Evolutionary conservation across 1,140 invertebrate genomes (phyloP).

Genomic region (Pantala flavescens): DNA sequence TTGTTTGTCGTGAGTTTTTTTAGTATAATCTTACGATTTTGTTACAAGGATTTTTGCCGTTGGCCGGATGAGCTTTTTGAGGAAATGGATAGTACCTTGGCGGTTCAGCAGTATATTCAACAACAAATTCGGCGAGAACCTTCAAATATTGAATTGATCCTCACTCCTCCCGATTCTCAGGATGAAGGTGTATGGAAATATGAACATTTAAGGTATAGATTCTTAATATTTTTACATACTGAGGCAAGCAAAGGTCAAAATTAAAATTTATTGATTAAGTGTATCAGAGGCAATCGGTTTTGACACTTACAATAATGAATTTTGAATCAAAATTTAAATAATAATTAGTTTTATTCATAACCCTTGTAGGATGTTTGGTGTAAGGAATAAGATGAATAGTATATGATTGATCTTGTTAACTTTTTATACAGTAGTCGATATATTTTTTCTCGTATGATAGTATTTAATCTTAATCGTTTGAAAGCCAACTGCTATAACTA

Average conservation of each 20-base stretch:
- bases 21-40: slow-evolving; percentile 20
- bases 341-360: too few relatives aligned
- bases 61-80: slow-evolving; percentile 98
- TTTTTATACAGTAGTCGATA: too few relatives aligned
- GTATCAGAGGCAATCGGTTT: too few relatives aligned
- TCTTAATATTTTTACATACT: slow-evolving; percentile 11
- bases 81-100: slow-evolving; percentile 98
- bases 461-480: too few relatives aligned
- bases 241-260: neutral
- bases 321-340: too few relatives aligned
- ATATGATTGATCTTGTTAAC: too few relatives aligned
- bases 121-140: slow-evolving; percentile 91
- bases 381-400: too few relatives aligned
- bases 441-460: too few relatives aligned
- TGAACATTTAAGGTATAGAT: slow-evolving; percentile 77
- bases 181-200: slow-evolving; percentile 99
- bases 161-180: slow-evolving; percentile 91
- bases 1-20: too few relatives aligned
- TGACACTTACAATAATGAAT: too few relatives aligned
- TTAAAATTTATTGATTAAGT: slow-evolving; percentile 14
- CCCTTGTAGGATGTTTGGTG: too few relatives aligned
- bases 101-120: slow-evolving; percentile 98
- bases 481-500: too few relatives aligned
- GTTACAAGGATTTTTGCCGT: slow-evolving; percentile 81
- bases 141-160: slow-evolving; percentile 84